Percentiles rank a stretch among this genome's conserved stretches.
Evolutionary conservation across 2,797 vertebrate genomes (phyloP).

Genomic region (Helostoma temminkii): DNA sequence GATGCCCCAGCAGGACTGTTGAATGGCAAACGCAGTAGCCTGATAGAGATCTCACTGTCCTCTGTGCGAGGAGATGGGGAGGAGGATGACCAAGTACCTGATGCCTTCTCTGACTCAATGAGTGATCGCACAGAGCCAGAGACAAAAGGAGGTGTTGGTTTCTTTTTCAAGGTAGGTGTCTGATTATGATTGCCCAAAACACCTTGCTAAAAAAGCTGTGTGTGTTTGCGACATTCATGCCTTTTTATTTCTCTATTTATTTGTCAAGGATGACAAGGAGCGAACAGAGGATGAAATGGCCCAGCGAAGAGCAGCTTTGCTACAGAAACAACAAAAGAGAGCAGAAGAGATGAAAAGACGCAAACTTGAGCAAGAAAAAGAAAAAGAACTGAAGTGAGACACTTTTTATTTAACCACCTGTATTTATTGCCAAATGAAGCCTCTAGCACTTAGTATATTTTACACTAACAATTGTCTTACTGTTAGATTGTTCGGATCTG

Average conservation of each 20-base stretch:
- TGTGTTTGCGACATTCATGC: background rate
- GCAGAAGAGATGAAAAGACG: constrained; percentile 88
- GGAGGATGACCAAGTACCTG: constrained; percentile 82
- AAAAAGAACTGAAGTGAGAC: constrained; percentile 88
- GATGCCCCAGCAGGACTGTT: constrained; percentile 75
- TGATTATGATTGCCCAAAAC: background rate
- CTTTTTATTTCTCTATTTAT: background rate
- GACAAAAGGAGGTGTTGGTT: constrained; percentile 84
- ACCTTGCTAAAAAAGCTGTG: background rate
- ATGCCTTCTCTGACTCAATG: constrained; percentile 82
- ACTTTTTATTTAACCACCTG: background rate
- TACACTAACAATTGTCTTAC: too few relatives aligned
- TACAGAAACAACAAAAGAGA: constrained; percentile 92
- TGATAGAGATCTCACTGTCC: constrained; percentile 90
- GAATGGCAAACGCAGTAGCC: constrained; percentile 84
- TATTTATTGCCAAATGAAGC: background rate
- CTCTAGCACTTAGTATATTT: too few relatives aligned
- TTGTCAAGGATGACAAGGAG: constrained; percentile 82
- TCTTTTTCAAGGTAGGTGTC: constrained; percentile 91
- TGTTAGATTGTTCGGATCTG: too few relatives aligned
- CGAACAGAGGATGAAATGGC: constrained; percentile 92
- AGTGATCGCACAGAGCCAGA: constrained; percentile 87
- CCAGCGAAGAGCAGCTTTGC: constrained; percentile 87
- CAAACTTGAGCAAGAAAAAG: constrained; percentile 87
- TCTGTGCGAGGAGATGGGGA: constrained; percentile 77